These are phyloP conservation scores for Halocaridina rubra DNA, from an alignment of 2,888 invertebrate species.

Conservation along the genomic window DNA sequence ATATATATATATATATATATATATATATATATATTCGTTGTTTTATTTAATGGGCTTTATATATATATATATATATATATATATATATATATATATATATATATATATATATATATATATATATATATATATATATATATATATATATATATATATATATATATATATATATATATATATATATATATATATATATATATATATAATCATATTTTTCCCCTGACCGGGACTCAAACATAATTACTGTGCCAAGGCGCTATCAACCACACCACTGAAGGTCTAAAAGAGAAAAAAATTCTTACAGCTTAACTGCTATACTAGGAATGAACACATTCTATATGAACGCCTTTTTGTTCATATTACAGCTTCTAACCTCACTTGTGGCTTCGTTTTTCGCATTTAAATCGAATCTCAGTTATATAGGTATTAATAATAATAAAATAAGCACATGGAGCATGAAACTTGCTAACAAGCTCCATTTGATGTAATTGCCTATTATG, in stretches of 20 bases:
- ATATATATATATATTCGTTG: not conserved
- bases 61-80: conserved; percentile 20
- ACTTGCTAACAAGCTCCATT: no score
- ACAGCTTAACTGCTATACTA: no score
- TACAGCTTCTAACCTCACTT: not conserved
- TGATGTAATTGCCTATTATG: no score
- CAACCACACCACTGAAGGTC: no score
- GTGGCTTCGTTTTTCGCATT: no score
- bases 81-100: conserved; percentile 38
- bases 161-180: conserved; percentile 40
- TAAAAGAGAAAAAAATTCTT: no score
- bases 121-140: conserved; percentile 32
- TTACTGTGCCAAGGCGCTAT: no score
- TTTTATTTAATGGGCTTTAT: not conserved
- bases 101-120: conserved; percentile 37
- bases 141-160: conserved; percentile 43
- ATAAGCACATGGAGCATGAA: not conserved
- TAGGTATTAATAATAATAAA: not conserved
- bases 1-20: not conserved
- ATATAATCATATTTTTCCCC: not conserved
- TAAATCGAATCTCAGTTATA: not conserved
- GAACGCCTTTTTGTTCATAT: not conserved
- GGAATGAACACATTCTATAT: no score
- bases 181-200: conserved; percentile 12
- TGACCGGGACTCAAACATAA: no score